Evolutionary conservation across 2,797 vertebrate genomes (phyloP).

Genomic region (Sebastes matsubarae): DNA sequence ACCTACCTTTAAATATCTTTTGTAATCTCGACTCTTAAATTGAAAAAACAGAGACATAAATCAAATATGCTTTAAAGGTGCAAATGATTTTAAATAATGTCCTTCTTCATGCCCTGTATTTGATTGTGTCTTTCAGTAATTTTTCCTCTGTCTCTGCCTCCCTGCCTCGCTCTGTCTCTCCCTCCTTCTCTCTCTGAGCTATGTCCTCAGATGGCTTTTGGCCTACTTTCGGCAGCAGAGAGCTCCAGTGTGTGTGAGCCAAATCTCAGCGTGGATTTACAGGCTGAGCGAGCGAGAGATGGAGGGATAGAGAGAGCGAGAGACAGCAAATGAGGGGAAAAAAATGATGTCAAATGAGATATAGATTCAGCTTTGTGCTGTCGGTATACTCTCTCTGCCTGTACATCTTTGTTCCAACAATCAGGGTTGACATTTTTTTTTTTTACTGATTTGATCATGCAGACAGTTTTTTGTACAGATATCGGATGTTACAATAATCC

Average conservation of each 20-base stretch:
- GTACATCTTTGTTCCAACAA: slow-evolving; percentile 2
- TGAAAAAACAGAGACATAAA: background rate
- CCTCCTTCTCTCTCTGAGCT: slow-evolving; percentile 24
- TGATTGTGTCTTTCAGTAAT: background rate
- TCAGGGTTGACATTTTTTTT: background rate
- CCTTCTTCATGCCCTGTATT: background rate
- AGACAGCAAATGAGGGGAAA: slow-evolving; percentile 12
- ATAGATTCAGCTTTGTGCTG: slow-evolving; percentile 22
- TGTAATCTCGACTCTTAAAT: background rate
- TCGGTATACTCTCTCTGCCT: background rate
- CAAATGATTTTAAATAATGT: background rate
- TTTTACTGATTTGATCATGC: background rate
- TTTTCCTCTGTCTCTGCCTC: slow-evolving; percentile 1
- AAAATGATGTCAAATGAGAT: slow-evolving; percentile 16
- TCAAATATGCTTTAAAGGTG: background rate
- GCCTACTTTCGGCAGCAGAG: slow-evolving; percentile 71
- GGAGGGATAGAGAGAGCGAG: slow-evolving; percentile 29
- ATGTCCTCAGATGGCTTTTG: slow-evolving; percentile 74
- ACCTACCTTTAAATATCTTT: background rate
- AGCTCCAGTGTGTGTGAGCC: slow-evolving; percentile 64
- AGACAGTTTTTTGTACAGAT: background rate
- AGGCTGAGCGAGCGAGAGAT: slow-evolving; percentile 53
- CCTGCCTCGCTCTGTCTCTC: slow-evolving; percentile 6
- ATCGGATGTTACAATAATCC: background rate
- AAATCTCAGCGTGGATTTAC: slow-evolving; percentile 73